phyloP scores from a whole-genome alignment of 2,888 invertebrate genomes.

The Euphydryas editha region DNA sequence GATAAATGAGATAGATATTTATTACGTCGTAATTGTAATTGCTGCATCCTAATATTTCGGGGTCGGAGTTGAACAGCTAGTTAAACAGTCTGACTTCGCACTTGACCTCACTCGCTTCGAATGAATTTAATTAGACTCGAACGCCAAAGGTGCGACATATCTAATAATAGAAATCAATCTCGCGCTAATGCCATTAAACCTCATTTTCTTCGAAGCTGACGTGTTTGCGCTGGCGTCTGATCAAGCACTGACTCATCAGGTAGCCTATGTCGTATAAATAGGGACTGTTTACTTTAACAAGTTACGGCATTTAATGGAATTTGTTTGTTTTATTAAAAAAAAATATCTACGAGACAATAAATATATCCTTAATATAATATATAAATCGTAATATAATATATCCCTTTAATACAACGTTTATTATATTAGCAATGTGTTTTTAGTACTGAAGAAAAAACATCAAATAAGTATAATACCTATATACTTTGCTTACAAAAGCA shows the following conservation, averaged over 20 bases:
- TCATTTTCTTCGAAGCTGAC: slow-evolving; percentile 31
- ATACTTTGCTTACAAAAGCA: too few species aligned
- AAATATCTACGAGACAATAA: neutral
- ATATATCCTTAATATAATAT: too few species aligned
- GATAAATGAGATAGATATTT: too few species aligned
- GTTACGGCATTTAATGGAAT: slow-evolving; percentile 9
- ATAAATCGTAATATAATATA: too few species aligned
- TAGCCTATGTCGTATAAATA: slow-evolving; percentile 15
- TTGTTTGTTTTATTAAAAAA: neutral
- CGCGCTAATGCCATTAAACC: slow-evolving; percentile 25
- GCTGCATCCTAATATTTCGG: neutral
- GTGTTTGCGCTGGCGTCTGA: slow-evolving; percentile 27
- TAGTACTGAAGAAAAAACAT: too few species aligned
- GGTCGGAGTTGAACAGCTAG: neutral
- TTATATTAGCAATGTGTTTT: too few species aligned
- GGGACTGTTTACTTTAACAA: slow-evolving; percentile 7
- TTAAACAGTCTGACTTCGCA: neutral
- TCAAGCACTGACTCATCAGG: slow-evolving; percentile 32
- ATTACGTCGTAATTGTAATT: too few species aligned
- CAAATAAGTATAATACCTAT: too few species aligned
- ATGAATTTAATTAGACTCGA: neutral
- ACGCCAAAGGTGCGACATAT: slow-evolving; percentile 23
- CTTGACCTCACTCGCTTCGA: neutral
- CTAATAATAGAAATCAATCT: slow-evolving; percentile 29
- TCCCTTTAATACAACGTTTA: too few species aligned